Evolutionary conservation across 1,140 invertebrate genomes (phyloP).

Genomic region (Zaprionus gabonicus): DNA sequence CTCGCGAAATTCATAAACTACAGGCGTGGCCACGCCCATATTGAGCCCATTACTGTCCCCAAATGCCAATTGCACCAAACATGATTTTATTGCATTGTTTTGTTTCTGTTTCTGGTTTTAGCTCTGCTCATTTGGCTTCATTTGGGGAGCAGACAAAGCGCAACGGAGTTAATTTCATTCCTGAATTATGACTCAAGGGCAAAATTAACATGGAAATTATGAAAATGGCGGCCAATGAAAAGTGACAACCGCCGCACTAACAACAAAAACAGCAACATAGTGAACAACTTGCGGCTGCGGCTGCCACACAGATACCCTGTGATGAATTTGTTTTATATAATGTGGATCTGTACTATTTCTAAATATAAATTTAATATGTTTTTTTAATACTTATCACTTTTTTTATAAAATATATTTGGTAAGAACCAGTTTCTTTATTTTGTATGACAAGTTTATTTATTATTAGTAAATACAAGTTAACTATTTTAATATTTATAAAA

Average conservation of each 20-base stretch:
- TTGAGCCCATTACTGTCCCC: conserved; percentile 32
- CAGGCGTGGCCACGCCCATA: conserved; percentile 42
- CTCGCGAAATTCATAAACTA: conserved; percentile 58
- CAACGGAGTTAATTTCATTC: conserved; percentile 71
- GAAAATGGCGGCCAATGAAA: conserved; percentile 66
- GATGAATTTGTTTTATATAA: too few species aligned
- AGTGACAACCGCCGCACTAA: conserved; percentile 62
- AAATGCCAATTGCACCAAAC: conserved; percentile 71
- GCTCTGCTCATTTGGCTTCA: conserved; percentile 13
- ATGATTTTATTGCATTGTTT: conserved; percentile 45
- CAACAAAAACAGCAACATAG: conserved; percentile 24
- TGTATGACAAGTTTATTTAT: too few species aligned
- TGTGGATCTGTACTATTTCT: too few species aligned
- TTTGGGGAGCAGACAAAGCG: conserved; percentile 37
- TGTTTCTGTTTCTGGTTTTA: conserved; percentile 10
- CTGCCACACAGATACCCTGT: conserved; percentile 2
- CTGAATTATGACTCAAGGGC: conserved; percentile 80
- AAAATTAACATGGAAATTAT: conserved; percentile 83
- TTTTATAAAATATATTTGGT: too few species aligned
- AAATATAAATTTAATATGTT: too few species aligned
- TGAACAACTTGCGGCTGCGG: background rate
- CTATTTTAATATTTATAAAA: background rate
- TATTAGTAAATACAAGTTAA: too few species aligned
- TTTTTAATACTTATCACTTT: too few species aligned
- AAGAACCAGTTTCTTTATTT: too few species aligned